Conservation (phyloP, 2,797 vertebrate species). For the Enteromius mattozi region DNA sequence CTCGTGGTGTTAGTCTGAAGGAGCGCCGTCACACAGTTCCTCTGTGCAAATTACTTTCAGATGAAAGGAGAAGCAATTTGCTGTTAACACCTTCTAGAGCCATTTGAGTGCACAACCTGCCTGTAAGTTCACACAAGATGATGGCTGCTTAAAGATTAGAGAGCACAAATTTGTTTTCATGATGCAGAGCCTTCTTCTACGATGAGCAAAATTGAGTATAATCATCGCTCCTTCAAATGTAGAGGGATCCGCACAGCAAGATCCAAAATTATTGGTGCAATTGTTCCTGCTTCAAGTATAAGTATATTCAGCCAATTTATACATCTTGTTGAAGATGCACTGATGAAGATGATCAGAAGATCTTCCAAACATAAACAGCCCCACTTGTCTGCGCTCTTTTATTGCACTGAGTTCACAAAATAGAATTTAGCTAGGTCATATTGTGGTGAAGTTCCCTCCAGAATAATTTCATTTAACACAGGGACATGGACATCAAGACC, state of each 20-base stretch:
- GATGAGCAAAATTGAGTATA: background rate
- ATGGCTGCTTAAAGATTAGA: background rate
- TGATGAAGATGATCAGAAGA: background rate
- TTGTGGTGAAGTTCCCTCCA: conserved; percentile 65
- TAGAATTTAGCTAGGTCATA: conserved; percentile 5
- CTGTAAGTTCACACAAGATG: background rate
- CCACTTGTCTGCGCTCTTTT: background rate
- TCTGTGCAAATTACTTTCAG: conserved; percentile 36
- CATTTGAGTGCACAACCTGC: background rate
- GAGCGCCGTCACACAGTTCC: background rate
- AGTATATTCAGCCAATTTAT: background rate
- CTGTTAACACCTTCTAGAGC: conserved; percentile 39
- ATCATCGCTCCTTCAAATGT: background rate
- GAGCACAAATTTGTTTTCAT: background rate
- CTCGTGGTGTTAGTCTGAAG: conserved; percentile 1
- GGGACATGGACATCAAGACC: conserved; percentile 91
- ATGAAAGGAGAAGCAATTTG: conserved; percentile 32
- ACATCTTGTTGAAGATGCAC: background rate
- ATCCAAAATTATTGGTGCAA: background rate
- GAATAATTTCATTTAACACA: conserved; percentile 89
- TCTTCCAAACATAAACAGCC: background rate
- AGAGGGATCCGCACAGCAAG: background rate
- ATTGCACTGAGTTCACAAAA: background rate
- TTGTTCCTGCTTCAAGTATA: conserved; percentile 7
- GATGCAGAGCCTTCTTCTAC: background rate